These are phyloP conservation scores for Hirudo medicinalis DNA, from an alignment of 1,140 invertebrate species.

Conservation along the genomic window DNA sequence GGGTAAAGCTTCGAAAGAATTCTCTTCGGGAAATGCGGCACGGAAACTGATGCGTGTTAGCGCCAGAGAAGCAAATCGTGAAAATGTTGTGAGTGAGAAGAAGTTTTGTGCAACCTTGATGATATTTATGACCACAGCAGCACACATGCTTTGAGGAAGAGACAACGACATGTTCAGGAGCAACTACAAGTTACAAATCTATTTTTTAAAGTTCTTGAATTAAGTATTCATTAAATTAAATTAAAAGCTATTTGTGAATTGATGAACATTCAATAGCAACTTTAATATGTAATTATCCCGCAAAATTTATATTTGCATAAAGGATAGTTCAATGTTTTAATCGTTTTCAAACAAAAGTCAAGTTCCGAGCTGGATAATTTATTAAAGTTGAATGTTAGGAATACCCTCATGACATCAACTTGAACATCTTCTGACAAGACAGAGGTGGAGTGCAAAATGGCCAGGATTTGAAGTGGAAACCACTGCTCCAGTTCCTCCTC, in stretches of 20 bases:
- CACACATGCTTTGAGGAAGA: constrained; percentile 66
- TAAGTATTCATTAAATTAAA: no score
- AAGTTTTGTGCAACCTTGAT: constrained; percentile 30
- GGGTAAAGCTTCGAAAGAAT: background rate
- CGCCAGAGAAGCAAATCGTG: background rate
- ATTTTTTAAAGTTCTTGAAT: background rate
- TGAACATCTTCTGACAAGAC: constrained; percentile 60
- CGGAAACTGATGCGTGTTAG: constrained; percentile 1
- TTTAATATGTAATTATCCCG: no score
- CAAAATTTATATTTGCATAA: no score
- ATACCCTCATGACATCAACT: constrained; percentile 57
- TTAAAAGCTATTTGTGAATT: no score
- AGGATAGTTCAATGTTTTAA: no score
- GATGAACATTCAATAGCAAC: no score
- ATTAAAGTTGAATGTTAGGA: constrained; percentile 4
- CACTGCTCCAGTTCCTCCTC: constrained; percentile 77
- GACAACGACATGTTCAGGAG: constrained; percentile 66
- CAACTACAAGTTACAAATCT: constrained; percentile 47
- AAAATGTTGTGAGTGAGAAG: background rate
- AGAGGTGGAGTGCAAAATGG: constrained; percentile 62
- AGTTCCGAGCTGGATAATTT: no score
- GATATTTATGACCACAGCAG: constrained; percentile 62
- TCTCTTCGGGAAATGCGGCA: background rate
- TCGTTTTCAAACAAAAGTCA: no score
- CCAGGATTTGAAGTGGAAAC: constrained; percentile 73